Evolutionary conservation across 2,888 invertebrate genomes (phyloP), one percentile per base, ranked within the genome.

Genomic region (Melipona bicolor): DNA sequence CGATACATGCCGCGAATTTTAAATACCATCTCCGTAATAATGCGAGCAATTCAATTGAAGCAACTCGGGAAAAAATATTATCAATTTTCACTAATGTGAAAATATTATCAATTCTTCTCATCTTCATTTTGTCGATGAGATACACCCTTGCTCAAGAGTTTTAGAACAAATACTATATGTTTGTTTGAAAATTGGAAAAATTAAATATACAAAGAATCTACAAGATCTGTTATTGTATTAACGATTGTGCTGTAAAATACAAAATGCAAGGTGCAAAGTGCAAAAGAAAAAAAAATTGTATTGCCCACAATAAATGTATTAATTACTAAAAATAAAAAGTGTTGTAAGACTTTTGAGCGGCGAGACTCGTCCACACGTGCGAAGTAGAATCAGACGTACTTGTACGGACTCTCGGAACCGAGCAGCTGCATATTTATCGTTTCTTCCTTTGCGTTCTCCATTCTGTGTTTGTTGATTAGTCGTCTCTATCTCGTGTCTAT

Each of bases 361-460:
- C 2, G 9, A 64, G 32, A 21, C 32, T 13, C 36, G 0, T 64
- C 4, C 2, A 21, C 3, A 15, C 0, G 27, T 43, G 0, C 49
- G n/a, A 67, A 81, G 71, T 71, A 62, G 70, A 82, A 83, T 71
- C 2, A 54, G 36, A 76, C 92, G 79, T 85, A 93, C 93, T 92
- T 93, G 88, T 85, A 89, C 70, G 90, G 83, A 82, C 82, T 91
- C 80, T 86, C 88, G 6, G 88, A 85, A 68, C 88, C 87, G 68
- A 92, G 88, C n/a, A 91, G 88, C 77, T 92, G 92, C 91, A 93
- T 88, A 71, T 90, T 92, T 70, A 93, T 86, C 27, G 90, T 87
- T 84, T 93, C 93, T 77, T 90, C 92, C 83, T 92, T 92, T 52
- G 91, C 87, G 75, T 90, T 91, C 72, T 91, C 92, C 93, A 93